Conservation (phyloP, 1,140 invertebrate genomes). For the Ganaspis sp. region DNA sequence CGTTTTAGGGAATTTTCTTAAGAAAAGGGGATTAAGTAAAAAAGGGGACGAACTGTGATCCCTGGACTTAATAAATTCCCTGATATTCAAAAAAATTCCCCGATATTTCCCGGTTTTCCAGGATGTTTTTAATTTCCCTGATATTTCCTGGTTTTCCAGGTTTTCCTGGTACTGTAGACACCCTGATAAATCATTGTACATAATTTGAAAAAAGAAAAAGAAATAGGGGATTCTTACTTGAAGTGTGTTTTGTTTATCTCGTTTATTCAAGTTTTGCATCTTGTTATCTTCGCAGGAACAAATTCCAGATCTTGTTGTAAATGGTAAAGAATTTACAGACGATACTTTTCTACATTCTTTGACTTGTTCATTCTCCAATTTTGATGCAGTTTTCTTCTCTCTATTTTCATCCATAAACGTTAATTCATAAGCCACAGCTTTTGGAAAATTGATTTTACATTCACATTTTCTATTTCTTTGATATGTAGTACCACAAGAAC, state of each 20-base stretch:
- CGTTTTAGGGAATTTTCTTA: too few species aligned
- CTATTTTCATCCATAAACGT: slow-evolving; percentile 59
- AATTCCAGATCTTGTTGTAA: slow-evolving; percentile 36
- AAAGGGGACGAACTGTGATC: too few species aligned
- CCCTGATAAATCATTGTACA: too few species aligned
- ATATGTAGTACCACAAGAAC: slow-evolving; percentile 62
- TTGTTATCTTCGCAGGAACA: slow-evolving; percentile 57
- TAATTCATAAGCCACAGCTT: slow-evolving; percentile 71
- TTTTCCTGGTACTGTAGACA: too few species aligned
- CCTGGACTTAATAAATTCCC: too few species aligned
- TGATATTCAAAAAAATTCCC: too few species aligned
- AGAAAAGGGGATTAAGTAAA: too few species aligned
- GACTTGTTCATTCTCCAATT: slow-evolving; percentile 13
- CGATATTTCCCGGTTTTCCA: too few species aligned
- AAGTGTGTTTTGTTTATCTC: slow-evolving; percentile 53
- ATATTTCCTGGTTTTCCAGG: too few species aligned
- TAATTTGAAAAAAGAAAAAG: too few species aligned
- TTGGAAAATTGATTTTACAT: slow-evolving; percentile 64
- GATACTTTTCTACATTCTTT: slow-evolving; percentile 18
- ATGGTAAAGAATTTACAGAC: slow-evolving; percentile 15
- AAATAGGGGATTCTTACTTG: slow-evolving; percentile 51
- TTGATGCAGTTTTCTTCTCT: slow-evolving; percentile 2
- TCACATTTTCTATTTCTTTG: slow-evolving; percentile 58
- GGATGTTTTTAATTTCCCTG: too few species aligned
- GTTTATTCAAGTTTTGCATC: slow-evolving; percentile 34